Percentiles rank a stretch among this genome's conserved stretches.
These are phyloP conservation scores for Meloidogyne exigua DNA, from an alignment of 1,140 invertebrate species.

Conservation along the genomic window DNA sequence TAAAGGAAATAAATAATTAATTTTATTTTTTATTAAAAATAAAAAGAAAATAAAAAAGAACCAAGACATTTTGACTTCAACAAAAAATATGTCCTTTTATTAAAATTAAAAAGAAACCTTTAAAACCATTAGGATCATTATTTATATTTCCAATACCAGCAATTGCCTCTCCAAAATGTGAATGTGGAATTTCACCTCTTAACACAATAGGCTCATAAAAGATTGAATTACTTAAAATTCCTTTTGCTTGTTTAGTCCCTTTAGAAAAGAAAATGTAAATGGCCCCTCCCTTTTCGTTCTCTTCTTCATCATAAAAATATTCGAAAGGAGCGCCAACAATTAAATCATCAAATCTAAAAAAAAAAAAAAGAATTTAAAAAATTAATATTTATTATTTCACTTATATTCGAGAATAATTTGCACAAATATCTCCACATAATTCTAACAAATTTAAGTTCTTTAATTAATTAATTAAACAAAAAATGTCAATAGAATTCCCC, in stretches of 20 bases:
- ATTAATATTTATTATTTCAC: no score
- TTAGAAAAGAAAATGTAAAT: constrained; percentile 81
- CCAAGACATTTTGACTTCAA: no score
- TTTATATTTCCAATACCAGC: constrained; percentile 84
- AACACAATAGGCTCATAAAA: constrained; percentile 53
- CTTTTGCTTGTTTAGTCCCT: constrained; percentile 32
- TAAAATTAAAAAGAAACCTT: constrained; percentile 25
- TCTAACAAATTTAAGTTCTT: no score
- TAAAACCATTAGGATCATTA: constrained; percentile 74
- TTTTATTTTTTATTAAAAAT: no score
- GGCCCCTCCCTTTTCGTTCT: constrained; percentile 73
- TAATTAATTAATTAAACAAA: no score
- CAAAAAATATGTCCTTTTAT: no score
- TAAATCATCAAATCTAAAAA: constrained; percentile 76
- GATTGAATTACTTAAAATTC: constrained; percentile 33
- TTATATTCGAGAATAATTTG: no score
- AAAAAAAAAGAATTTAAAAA: background rate
- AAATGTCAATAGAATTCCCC: no score
- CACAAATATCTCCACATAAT: no score
- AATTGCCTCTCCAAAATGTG: constrained; percentile 71
- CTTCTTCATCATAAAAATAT: constrained; percentile 68
- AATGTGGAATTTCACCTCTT: constrained; percentile 38
- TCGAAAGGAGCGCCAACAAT: constrained; percentile 88
- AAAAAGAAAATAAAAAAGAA: no score
- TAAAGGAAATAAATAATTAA: no score